Evolutionary conservation across 2,797 vertebrate genomes (phyloP).

Genomic region (Strix occidentalis): DNA sequence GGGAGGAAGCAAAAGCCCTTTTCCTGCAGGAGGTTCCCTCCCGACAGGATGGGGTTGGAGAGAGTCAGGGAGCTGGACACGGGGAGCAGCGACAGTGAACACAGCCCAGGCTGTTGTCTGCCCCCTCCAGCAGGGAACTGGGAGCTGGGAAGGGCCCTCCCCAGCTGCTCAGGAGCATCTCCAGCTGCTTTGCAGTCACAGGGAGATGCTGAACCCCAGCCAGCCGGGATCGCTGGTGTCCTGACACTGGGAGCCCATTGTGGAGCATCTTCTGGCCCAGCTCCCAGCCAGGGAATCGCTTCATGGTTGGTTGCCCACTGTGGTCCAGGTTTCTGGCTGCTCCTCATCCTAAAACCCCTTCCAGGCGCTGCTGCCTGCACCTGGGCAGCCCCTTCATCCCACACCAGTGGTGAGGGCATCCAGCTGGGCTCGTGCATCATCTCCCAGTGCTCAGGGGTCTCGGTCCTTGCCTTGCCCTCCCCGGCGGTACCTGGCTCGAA

Average conservation of each 20-base stretch:
- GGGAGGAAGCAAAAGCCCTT: not conserved
- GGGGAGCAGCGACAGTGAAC: too few species aligned
- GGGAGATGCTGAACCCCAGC: not conserved
- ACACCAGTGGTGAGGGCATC: rapidly evolving
- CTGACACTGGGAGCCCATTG: rapidly evolving
- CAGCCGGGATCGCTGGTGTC: not conserved
- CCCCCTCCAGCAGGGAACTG: not conserved
- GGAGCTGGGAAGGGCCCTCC: not conserved
- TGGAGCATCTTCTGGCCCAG: not conserved
- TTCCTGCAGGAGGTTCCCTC: not conserved
- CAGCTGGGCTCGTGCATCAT: not conserved
- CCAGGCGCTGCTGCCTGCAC: rapidly evolving
- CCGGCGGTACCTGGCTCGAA: not conserved
- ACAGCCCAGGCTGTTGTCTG: rapidly evolving
- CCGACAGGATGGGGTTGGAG: rapidly evolving
- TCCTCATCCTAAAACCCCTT: not conserved
- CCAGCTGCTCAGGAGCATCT: not conserved
- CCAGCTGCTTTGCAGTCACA: not conserved
- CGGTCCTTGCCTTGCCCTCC: not conserved
- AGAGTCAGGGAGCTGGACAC: not conserved
- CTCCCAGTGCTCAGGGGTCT: not conserved
- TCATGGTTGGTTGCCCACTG: rapidly evolving
- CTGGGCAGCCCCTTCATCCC: not conserved
- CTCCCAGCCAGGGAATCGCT: not conserved
- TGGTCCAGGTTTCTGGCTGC: not conserved